phyloP scores from a whole-genome alignment of 2,888 invertebrate genomes.

The Mythimna ferrago region DNA sequence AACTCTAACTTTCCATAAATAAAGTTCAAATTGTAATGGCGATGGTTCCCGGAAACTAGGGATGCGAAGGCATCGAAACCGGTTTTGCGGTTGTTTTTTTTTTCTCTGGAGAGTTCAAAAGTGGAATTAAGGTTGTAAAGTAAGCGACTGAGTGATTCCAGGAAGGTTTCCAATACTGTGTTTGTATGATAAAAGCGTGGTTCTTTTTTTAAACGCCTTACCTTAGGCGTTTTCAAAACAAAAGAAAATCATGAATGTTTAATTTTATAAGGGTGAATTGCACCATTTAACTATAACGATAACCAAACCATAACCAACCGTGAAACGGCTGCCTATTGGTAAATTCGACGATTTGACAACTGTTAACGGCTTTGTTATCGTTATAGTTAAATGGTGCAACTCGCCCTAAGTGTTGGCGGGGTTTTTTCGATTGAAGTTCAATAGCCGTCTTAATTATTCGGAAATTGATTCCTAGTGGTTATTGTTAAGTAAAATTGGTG shows the following conservation, averaged over 20 bases:
- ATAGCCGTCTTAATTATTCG: too few relatives aligned
- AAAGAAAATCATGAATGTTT: neutral
- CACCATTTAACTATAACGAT: too few relatives aligned
- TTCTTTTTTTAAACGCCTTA: slow-evolving; percentile 1
- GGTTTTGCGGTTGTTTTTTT: slow-evolving; percentile 62
- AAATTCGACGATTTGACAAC: too few relatives aligned
- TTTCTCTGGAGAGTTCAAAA: slow-evolving; percentile 69
- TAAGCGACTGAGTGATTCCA: slow-evolving; percentile 46
- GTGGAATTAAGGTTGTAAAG: slow-evolving; percentile 70
- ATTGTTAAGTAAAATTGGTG: too few relatives aligned
- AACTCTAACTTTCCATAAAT: neutral
- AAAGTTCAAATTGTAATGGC: slow-evolving; percentile 21
- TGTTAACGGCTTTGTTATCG: too few relatives aligned
- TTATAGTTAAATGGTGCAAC: too few relatives aligned
- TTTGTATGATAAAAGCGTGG: slow-evolving; percentile 43
- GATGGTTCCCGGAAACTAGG: slow-evolving; percentile 48
- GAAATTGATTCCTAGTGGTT: too few relatives aligned
- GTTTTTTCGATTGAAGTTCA: too few relatives aligned
- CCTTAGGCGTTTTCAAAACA: neutral
- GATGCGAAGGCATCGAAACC: slow-evolving; percentile 65
- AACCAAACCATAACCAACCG: too few relatives aligned
- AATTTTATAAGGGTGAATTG: too few relatives aligned
- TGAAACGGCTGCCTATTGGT: too few relatives aligned
- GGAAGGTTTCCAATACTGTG: slow-evolving; percentile 37
- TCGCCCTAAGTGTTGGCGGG: too few relatives aligned